These are phyloP conservation scores for Acleris sparsana DNA, from an alignment of 2,888 invertebrate species.

Conservation along the genomic window DNA sequence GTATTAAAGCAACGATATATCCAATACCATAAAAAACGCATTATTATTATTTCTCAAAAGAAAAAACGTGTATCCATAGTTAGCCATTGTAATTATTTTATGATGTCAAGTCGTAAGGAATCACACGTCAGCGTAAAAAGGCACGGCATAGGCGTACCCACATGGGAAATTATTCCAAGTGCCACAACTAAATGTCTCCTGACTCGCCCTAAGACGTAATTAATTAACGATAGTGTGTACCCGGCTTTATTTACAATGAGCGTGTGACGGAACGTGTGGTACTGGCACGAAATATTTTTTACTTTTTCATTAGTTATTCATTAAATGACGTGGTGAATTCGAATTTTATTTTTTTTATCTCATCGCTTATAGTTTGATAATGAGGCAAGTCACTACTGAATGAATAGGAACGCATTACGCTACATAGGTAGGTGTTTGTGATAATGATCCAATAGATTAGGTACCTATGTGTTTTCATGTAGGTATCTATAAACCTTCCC, in stretches of 20 bases:
- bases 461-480: too few species aligned
- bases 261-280: constrained; percentile 6
- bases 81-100: constrained; percentile 23
- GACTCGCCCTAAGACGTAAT: constrained; percentile 76
- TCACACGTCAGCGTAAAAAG: constrained; percentile 56
- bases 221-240: constrained; percentile 60
- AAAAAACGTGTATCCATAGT: constrained; percentile 16
- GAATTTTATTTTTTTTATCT: too few species aligned
- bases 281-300: constrained; percentile 12
- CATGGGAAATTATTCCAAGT: constrained; percentile 77
- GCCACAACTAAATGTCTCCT: constrained; percentile 58
- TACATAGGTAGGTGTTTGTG: too few species aligned
- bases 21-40: too few species aligned
- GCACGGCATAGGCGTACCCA: constrained; percentile 67
- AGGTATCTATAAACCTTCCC: too few species aligned
- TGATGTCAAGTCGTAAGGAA: constrained; percentile 50
- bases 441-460: too few species aligned
- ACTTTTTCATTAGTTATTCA: not conserved
- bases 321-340: too few species aligned
- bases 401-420: too few species aligned
- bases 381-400: too few species aligned
- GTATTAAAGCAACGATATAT: too few species aligned
- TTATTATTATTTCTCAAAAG: not conserved
- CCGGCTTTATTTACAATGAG: constrained; percentile 31
- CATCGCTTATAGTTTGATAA: too few species aligned